Percentiles rank a stretch among this genome's conserved stretches.
These are phyloP conservation scores for Rostratula benghalensis DNA, from an alignment of 2,113 vertebrate genomes.

Conservation along the genomic window DNA sequence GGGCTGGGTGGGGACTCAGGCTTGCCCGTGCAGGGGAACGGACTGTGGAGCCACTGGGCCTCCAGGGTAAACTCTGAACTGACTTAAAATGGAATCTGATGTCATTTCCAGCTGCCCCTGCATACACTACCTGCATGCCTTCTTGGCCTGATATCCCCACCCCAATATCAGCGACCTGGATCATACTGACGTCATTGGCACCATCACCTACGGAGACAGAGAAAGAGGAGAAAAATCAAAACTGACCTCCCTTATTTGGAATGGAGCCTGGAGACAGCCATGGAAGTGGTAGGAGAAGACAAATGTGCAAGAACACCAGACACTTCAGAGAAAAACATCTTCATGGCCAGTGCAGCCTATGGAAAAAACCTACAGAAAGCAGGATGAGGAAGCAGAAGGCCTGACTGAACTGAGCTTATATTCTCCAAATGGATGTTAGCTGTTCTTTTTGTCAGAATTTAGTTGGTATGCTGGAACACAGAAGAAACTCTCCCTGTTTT, in stretches of 20 bases:
- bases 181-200: constrained; percentile 90
- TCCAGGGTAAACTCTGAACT: neutral
- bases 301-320: neutral
- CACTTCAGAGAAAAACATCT: neutral
- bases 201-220: constrained; percentile 79
- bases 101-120: neutral
- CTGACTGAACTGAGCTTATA: neutral
- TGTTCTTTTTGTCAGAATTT: neutral
- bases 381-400: neutral
- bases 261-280: neutral
- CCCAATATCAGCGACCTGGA: constrained; percentile 84
- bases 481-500: neutral
- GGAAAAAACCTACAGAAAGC: neutral
- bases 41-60: neutral
- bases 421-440: neutral
- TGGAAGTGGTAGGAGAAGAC: neutral
- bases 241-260: neutral
- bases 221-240: neutral
- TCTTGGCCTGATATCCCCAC: constrained; percentile 86
- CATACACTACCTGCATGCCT: constrained; percentile 85
- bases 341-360: neutral
- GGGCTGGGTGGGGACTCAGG: neutral
- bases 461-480: neutral
- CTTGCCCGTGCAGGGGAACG: accelerated
- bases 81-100: neutral